phyloP scores from a whole-genome alignment of 1,140 invertebrate species.

The Bradysia coprophila region DNA sequence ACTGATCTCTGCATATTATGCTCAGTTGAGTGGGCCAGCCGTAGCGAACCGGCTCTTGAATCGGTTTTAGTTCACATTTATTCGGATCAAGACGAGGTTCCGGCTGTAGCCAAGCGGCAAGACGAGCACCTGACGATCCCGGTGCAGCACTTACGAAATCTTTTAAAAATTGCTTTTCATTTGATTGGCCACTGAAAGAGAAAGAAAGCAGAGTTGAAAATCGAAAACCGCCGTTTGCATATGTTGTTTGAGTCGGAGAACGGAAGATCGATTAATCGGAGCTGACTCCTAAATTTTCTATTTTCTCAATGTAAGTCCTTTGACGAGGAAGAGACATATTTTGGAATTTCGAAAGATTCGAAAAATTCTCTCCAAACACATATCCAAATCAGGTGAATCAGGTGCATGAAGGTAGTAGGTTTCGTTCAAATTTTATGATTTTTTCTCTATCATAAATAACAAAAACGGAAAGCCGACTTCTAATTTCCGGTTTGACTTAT shows the following conservation, averaged over 20 bases:
- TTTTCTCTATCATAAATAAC: too few relatives aligned
- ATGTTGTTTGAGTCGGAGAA: not conserved
- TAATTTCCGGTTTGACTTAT: too few relatives aligned
- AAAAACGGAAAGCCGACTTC: too few relatives aligned
- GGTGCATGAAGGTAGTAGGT: too few relatives aligned
- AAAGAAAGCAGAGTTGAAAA: constrained; percentile 2
- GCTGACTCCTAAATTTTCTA: too few relatives aligned
- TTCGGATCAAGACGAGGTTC: constrained; percentile 77
- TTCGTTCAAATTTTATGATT: too few relatives aligned
- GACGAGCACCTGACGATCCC: constrained; percentile 74
- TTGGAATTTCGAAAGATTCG: too few relatives aligned
- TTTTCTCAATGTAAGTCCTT: too few relatives aligned
- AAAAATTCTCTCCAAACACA: too few relatives aligned
- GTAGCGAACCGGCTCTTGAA: constrained; percentile 55
- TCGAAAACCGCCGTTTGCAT: not conserved
- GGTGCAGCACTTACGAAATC: constrained; percentile 77
- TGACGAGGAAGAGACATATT: too few relatives aligned
- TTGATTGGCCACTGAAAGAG: constrained; percentile 51
- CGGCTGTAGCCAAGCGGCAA: constrained; percentile 88
- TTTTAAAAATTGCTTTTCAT: constrained; percentile 83
- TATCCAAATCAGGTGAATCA: too few relatives aligned
- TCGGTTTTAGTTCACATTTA: constrained; percentile 62
- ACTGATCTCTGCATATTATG: constrained; percentile 79
- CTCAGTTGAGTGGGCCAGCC: constrained; percentile 67
- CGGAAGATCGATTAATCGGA: too few relatives aligned